These are phyloP conservation scores for Cheilosia soror DNA, from an alignment of 2,888 invertebrate genomes.

Conservation along the genomic window DNA sequence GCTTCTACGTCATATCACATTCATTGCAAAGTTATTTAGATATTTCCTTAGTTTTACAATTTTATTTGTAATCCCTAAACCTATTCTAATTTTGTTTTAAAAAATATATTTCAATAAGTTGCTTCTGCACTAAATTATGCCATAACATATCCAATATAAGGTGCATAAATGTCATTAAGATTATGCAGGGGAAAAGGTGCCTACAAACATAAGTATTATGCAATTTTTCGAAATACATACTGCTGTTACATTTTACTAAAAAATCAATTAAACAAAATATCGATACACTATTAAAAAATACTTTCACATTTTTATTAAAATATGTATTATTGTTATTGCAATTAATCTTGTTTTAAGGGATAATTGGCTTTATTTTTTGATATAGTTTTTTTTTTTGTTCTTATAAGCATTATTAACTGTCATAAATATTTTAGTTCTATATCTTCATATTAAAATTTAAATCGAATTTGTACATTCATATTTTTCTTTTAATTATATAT, in stretches of 20 bases:
- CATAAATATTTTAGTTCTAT: slow-evolving; percentile 48
- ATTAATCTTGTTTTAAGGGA: slow-evolving; percentile 22
- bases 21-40: too few species aligned
- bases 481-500: not conserved
- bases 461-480: slow-evolving; percentile 55
- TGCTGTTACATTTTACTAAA: not conserved
- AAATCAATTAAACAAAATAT: slow-evolving; percentile 35
- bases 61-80: too few species aligned
- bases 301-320: slow-evolving; percentile 24
- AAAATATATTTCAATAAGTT: too few species aligned
- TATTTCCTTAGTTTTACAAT: too few species aligned
- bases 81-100: too few species aligned
- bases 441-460: slow-evolving; percentile 29
- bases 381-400: slow-evolving; percentile 24
- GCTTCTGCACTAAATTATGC: too few species aligned
- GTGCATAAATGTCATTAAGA: too few species aligned
- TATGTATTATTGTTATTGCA: slow-evolving; percentile 14
- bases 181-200: not conserved
- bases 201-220: not conserved
- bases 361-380: slow-evolving; percentile 51
- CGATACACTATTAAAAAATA: slow-evolving; percentile 16
- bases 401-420: slow-evolving; percentile 54
- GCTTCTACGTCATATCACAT: too few species aligned
- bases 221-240: not conserved
- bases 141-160: too few species aligned